These are phyloP conservation scores for Baccha elongata DNA, from an alignment of 2,888 invertebrate species.

Conservation along the genomic window DNA sequence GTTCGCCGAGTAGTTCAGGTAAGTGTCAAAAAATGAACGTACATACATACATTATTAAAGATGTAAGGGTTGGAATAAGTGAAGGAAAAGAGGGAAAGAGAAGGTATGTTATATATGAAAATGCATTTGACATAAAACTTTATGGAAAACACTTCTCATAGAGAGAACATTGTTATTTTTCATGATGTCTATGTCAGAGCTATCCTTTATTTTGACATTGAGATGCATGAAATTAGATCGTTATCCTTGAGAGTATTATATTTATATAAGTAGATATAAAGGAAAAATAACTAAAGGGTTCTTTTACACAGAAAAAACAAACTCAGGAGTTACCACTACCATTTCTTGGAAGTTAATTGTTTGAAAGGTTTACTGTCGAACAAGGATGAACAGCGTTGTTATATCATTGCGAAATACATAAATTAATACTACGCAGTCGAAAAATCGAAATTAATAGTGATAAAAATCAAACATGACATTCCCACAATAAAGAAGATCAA, in stretches of 20 bases:
- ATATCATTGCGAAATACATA: no score
- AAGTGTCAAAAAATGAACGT: constrained; percentile 73
- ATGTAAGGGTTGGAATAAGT: neutral
- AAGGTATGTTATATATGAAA: constrained; percentile 1
- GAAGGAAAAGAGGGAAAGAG: neutral
- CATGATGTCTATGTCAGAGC: constrained; percentile 11
- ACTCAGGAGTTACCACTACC: no score
- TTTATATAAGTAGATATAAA: no score
- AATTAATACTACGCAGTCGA: no score
- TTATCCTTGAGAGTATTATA: constrained; percentile 24
- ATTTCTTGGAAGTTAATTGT: no score
- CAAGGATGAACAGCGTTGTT: neutral
- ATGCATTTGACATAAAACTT: constrained; percentile 36
- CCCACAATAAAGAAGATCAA: no score
- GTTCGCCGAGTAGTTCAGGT: constrained; percentile 91
- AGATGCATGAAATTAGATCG: constrained; percentile 37
- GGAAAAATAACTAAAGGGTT: no score
- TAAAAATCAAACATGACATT: no score
- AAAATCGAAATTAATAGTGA: no score
- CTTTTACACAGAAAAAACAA: no score
- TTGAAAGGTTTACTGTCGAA: no score
- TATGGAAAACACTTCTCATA: constrained; percentile 14
- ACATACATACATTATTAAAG: no score
- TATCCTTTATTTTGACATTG: constrained; percentile 41
- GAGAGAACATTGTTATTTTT: constrained; percentile 6